These are phyloP conservation scores for Perithous albicinctus DNA, from an alignment of 2,888 invertebrate genomes.

Conservation along the genomic window DNA sequence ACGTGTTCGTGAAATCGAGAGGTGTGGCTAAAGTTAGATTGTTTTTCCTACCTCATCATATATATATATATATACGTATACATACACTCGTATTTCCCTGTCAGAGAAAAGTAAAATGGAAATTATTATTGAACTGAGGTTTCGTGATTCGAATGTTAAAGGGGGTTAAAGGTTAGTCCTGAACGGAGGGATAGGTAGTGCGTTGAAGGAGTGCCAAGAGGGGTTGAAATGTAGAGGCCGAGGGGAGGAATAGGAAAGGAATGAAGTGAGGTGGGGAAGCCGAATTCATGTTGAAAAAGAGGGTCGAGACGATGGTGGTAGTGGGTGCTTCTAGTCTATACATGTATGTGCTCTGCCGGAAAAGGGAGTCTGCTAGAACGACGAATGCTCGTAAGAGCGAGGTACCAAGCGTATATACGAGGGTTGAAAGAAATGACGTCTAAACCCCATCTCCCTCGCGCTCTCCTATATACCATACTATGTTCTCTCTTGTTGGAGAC, in stretches of 20 bases:
- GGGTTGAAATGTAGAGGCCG: conserved; percentile 51
- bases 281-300: conserved; percentile 49
- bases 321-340: conserved; percentile 16
- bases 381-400: conserved; percentile 34
- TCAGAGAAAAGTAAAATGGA: conserved; percentile 41
- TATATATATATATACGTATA: neutral
- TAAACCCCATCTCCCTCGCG: conserved; percentile 14
- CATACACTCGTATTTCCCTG: neutral
- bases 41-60: conserved; percentile 18
- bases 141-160: conserved; percentile 53
- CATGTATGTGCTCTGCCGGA: conserved; percentile 10
- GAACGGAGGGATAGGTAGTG: neutral
- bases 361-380: conserved; percentile 27
- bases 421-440: conserved; percentile 54
- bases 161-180: conserved; percentile 19
- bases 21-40: conserved; percentile 21
- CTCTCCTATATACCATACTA: neutral
- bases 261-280: conserved; percentile 30
- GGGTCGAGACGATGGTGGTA: conserved; percentile 18
- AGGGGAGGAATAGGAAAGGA: neutral
- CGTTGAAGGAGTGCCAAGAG: conserved; percentile 29
- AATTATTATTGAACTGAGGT: conserved; percentile 53
- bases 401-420: conserved; percentile 1
- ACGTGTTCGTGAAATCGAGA: neutral
- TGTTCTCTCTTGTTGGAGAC: neutral